phyloP scores from a whole-genome alignment of 1,140 invertebrate species.

The Zaprionus lachaisei region DNA sequence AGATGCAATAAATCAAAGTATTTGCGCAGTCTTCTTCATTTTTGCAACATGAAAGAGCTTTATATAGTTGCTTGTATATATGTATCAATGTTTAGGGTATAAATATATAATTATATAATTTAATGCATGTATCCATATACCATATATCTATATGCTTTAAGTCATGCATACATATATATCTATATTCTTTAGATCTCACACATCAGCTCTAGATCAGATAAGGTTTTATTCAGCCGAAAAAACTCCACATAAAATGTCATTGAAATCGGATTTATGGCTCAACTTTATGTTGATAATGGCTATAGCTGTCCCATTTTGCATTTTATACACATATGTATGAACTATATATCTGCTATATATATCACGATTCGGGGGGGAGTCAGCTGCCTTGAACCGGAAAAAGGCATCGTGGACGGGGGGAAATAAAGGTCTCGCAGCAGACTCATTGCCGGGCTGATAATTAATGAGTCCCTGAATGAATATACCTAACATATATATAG shows the following conservation, averaged over 20 bases:
- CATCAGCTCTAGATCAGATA: background rate
- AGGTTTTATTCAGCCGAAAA: background rate
- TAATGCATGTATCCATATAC: no score
- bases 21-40: background rate
- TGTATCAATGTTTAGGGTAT: no score
- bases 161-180: no score
- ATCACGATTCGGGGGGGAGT: background rate
- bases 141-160: no score
- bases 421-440: conserved; percentile 53
- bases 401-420: background rate
- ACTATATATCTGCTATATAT: background rate
- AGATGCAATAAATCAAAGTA: background rate
- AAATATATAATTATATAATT: no score
- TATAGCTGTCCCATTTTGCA: conserved; percentile 32
- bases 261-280: background rate
- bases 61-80: no score
- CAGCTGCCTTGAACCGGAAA: conserved; percentile 18
- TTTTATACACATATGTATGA: conserved; percentile 15
- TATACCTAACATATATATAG: conserved; percentile 1
- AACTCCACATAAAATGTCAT: background rate
- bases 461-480: conserved; percentile 40
- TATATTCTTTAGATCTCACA: no score
- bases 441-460: conserved; percentile 46
- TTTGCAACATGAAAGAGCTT: no score
- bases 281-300: conserved; percentile 23